These are phyloP conservation scores for Eulemur rubriventer DNA, from an alignment of 2,797 vertebrate genomes.

Conservation along the genomic window DNA sequence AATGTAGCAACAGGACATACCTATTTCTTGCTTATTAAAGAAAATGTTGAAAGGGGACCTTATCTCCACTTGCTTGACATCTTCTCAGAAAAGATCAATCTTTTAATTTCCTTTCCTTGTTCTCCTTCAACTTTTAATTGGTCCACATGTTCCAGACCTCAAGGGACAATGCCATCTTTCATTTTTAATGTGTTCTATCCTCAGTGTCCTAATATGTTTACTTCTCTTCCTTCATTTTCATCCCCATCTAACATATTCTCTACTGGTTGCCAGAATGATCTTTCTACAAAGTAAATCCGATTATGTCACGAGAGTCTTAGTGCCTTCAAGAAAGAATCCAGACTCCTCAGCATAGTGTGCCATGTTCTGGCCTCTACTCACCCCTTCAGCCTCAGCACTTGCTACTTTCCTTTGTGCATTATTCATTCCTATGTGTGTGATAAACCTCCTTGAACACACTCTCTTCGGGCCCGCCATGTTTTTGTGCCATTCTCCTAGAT, in stretches of 20 bases:
- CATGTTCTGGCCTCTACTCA: neutral
- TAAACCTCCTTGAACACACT: neutral
- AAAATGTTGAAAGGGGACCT: slow-evolving; percentile 33
- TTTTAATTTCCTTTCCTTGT: slow-evolving; percentile 52
- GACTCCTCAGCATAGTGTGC: neutral
- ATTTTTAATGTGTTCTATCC: neutral
- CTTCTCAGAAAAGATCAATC: slow-evolving; percentile 20
- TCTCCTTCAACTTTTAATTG: slow-evolving; percentile 35
- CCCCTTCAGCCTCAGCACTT: neutral
- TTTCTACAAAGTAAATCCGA: slow-evolving; percentile 10
- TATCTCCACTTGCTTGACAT: slow-evolving; percentile 7
- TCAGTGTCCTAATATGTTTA: neutral
- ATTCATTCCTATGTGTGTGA: neutral
- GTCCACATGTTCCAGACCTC: slow-evolving; percentile 36
- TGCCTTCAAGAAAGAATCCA: neutral
- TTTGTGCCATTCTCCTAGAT: neutral
- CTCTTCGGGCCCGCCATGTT: neutral
- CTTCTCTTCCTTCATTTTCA: neutral
- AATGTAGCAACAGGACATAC: neutral
- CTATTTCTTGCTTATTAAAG: slow-evolving; percentile 33
- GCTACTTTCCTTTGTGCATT: neutral
- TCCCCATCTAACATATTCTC: neutral
- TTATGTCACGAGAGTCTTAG: neutral
- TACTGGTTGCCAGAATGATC: neutral
- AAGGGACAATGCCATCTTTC: slow-evolving; percentile 12